Base-by-base conservation (phyloP, 35 echinoderm and acorn worm species). In the Chiridota heheva region DNA sequence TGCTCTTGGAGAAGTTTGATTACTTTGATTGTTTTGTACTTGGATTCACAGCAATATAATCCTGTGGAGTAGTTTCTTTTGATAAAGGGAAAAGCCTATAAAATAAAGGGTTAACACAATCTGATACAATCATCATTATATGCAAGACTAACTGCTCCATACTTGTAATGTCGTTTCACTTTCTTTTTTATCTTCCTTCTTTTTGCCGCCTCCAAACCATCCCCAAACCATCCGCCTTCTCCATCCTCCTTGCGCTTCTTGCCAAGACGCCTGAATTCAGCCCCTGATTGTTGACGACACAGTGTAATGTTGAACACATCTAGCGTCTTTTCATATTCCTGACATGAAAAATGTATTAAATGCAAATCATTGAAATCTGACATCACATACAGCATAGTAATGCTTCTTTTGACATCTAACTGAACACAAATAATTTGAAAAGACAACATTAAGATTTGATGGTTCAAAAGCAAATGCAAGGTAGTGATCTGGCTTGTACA, bases 241-340 rank as follows among this genome's bases (percentile, higher is more conserved):
- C 90, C 81, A 1, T 91, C 82, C 33, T 81, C 90, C 70, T 84
- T 63, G 56, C 84, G 82, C 74, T 97, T 97, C 79, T 83, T 83
- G 12, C 89, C 89, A 31, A 77, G 70, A 24, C 80, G 85, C 42
- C 79, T 83, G 58, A 91, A 87, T 42, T 97, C 89, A 17, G 86
- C 60, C 80, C 91, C 88, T 25, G 94, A 88, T 61, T 91, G 94
- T 60, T 91, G 94, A 30, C 94, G 59, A 53, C 88, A 84, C 53
- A 97, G 61, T 8, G 88, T 91, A 57, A 97, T 88, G 94, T 87
- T 91, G 60, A 97, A 86, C 33, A 97, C 94, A 69, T 89, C 82
- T 39, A 97, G 40, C 40, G 81, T 12, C 47, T 88, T 86, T 60
- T 97, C 94, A 17, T 73, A 63, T 29, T 63, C 44, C 94, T 97